phyloP scores from a whole-genome alignment of 2,113 vertebrate species.

The Heterotis niloticus region DNA sequence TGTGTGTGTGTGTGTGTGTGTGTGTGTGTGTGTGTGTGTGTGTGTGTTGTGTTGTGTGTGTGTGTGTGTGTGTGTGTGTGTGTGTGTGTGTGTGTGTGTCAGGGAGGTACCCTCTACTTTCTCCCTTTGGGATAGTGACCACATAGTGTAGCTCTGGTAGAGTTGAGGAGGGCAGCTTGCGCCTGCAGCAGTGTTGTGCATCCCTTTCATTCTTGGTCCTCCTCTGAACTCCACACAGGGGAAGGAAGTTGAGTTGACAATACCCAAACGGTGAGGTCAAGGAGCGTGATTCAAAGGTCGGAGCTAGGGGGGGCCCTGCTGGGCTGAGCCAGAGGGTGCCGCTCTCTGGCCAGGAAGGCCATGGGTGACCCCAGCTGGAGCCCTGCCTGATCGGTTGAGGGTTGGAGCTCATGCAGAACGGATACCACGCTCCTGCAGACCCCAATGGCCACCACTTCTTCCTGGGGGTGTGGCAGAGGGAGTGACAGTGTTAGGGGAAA shows the following conservation, averaged over 20 bases:
- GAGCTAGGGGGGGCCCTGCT: conserved; percentile 17
- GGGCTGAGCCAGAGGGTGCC: neutral
- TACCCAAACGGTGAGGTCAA: conserved; percentile 17
- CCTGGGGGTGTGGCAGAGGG: neutral
- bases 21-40: neutral
- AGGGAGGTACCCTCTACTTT: neutral
- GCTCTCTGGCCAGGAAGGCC: neutral
- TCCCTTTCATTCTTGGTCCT: neutral
- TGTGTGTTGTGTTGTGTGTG: neutral
- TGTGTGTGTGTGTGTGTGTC: neutral
- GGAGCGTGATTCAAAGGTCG: conserved; percentile 8
- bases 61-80: neutral
- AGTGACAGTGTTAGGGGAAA: too few species aligned
- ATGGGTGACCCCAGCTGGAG: conserved; percentile 30
- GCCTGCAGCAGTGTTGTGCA: neutral
- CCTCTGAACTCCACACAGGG: conserved; percentile 20
- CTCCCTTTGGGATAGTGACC: conserved; percentile 1
- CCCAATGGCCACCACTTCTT: conserved; percentile 18
- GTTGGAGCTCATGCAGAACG: conserved; percentile 12
- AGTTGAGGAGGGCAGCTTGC: conserved; percentile 3
- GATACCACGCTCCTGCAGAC: conserved; percentile 19
- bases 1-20: neutral
- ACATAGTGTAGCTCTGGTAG: neutral
- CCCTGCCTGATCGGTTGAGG: neutral
- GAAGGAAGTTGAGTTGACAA: conserved; percentile 28